Evolutionary conservation across 2,888 invertebrate species (phyloP).

Genomic region (Bellardia pandia): DNA sequence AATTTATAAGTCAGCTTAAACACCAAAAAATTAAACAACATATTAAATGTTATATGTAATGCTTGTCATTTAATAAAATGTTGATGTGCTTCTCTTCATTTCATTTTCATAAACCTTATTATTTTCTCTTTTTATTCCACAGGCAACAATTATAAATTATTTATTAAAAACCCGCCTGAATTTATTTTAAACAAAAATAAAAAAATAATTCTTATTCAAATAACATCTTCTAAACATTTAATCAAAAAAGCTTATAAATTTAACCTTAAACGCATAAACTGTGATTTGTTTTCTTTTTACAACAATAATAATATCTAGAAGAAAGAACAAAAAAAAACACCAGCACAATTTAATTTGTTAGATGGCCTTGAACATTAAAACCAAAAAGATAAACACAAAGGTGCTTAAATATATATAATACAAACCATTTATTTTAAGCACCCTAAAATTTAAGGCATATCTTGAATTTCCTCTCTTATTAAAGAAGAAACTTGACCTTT

Average conservation of each 20-base stretch:
- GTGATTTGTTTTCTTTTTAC: conserved; percentile 67
- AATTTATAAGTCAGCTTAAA: conserved; percentile 20
- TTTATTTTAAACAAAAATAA: conserved; percentile 26
- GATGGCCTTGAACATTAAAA: conserved; percentile 6
- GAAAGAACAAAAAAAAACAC: neutral
- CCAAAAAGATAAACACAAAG: conserved; percentile 1
- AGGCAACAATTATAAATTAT: conserved; percentile 81
- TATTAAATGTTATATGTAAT: conserved; percentile 42
- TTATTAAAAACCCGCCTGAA: neutral
- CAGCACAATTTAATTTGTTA: conserved; percentile 59
- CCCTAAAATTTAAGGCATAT: conserved; percentile 48
- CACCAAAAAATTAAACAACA: neutral
- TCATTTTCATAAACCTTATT: conserved; percentile 39
- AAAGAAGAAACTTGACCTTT: neutral
- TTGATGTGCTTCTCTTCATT: neutral
- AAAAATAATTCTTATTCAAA: neutral
- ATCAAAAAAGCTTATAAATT: conserved; percentile 43
- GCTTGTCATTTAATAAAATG: conserved; percentile 7
- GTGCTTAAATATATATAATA: conserved; percentile 27
- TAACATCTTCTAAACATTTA: conserved; percentile 39
- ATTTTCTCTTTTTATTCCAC: conserved; percentile 76
- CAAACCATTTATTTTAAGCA: conserved; percentile 31
- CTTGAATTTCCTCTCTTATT: conserved; percentile 4
- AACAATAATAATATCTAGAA: neutral
- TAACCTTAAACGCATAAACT: conserved; percentile 58